These are phyloP conservation scores for Peromyscus californicus DNA, from an alignment of 2,113 vertebrate species.

Conservation along the genomic window DNA sequence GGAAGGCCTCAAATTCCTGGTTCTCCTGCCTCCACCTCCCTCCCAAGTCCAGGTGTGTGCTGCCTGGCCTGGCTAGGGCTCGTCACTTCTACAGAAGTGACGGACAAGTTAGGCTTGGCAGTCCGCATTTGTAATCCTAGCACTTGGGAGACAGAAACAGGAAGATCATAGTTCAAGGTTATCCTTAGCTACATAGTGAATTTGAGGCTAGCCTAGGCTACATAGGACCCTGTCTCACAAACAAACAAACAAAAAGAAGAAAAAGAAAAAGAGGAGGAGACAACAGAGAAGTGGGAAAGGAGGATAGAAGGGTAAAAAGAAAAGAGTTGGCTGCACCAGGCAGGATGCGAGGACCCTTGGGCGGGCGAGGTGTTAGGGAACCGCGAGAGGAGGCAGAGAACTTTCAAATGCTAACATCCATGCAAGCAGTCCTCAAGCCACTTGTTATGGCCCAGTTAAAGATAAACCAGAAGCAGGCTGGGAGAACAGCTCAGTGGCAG, in stretches of 20 bases:
- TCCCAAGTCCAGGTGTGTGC: background rate
- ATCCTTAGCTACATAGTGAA: background rate
- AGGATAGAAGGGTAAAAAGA: background rate
- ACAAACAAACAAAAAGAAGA: background rate
- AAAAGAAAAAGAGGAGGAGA: background rate
- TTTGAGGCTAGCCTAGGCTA: background rate
- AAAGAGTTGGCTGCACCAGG: background rate
- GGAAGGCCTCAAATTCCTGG: background rate
- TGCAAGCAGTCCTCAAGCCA: background rate
- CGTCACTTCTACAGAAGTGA: background rate
- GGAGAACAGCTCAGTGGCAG: background rate
- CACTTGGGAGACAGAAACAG: background rate
- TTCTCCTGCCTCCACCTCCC: background rate
- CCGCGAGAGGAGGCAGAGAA: background rate
- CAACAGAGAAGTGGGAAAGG: background rate
- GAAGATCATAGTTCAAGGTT: background rate
- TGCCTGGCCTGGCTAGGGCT: background rate
- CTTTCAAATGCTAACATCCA: too few relatives aligned
- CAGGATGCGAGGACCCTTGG: fast-evolving
- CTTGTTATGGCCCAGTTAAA: background rate
- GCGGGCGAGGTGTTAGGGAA: background rate
- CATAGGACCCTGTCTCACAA: background rate
- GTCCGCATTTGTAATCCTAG: too few relatives aligned
- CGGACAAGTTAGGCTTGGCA: background rate
- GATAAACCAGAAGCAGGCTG: background rate